Percentiles rank a stretch among this genome's conserved stretches.
Evolutionary conservation across 64 coral and sea anemone species (phyloP).

Genomic region (Montipora sp.): DNA sequence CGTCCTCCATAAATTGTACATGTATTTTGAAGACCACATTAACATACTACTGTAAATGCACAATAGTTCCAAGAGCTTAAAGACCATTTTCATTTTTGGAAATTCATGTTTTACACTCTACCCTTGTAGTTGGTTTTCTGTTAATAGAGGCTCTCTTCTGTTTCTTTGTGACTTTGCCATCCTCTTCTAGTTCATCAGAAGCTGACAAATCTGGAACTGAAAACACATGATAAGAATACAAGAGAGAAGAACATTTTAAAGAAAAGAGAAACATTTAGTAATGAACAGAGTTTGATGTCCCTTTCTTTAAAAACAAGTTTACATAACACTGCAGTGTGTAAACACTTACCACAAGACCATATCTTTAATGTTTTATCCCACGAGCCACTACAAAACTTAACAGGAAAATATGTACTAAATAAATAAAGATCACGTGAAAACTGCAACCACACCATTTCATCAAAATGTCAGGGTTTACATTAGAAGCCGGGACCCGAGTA

Average conservation of each 20-base stretch:
- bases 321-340: too few relatives aligned
- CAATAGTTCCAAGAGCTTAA: too few relatives aligned
- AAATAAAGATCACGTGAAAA: neutral
- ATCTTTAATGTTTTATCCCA: conserved; percentile 99
- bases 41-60: neutral
- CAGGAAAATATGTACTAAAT: neutral
- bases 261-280: too few relatives aligned
- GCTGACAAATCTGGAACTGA: conserved; percentile 70
- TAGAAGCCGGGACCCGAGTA: too few relatives aligned
- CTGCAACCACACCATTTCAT: too few relatives aligned
- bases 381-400: conserved; percentile 96
- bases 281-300: neutral
- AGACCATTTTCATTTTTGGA: neutral
- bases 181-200: conserved; percentile 73
- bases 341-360: conserved; percentile 93
- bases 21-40: neutral
- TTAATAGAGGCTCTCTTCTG: conserved; percentile 66
- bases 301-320: neutral
- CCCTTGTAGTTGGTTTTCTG: conserved; percentile 81
- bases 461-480: too few relatives aligned
- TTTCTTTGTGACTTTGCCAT: conserved; percentile 56
- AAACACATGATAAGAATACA: neutral
- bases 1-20: too few relatives aligned
- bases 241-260: neutral
- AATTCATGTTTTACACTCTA: neutral